phyloP scores from a whole-genome alignment of 2,797 vertebrate species.

The Petrocephalus sullivani region DNA sequence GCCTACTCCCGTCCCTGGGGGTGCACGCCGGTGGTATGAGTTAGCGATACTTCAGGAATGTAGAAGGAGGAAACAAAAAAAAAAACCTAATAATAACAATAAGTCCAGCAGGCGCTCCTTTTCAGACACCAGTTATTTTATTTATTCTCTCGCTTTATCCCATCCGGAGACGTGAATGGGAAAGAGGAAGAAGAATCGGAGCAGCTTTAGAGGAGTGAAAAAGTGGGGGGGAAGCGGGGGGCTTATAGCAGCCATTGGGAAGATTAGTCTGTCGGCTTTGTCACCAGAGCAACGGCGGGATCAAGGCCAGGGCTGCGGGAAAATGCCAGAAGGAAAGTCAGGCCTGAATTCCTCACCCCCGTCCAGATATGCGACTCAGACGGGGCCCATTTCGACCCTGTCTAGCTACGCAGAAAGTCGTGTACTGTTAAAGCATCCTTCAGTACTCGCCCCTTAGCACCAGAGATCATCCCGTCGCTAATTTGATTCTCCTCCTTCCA shows the following conservation, averaged over 20 bases:
- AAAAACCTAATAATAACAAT: background rate
- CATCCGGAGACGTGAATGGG: background rate
- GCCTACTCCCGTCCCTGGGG: background rate
- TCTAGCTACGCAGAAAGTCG: background rate
- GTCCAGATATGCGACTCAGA: background rate
- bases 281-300: slow-evolving; percentile 7
- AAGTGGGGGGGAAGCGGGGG: background rate
- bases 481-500: background rate
- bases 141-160: background rate
- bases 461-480: background rate
- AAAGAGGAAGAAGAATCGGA: background rate
- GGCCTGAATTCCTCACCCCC: background rate
- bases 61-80: background rate
- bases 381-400: background rate
- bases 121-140: background rate
- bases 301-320: background rate
- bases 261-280: slow-evolving; percentile 12
- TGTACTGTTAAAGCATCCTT: background rate
- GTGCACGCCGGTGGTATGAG: background rate
- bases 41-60: background rate
- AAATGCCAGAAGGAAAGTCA: background rate
- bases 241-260: background rate
- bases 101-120: background rate
- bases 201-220: background rate
- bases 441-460: background rate